Evolutionary conservation across 2,797 vertebrate species (phyloP).

Genomic region (Mareca penelope): DNA sequence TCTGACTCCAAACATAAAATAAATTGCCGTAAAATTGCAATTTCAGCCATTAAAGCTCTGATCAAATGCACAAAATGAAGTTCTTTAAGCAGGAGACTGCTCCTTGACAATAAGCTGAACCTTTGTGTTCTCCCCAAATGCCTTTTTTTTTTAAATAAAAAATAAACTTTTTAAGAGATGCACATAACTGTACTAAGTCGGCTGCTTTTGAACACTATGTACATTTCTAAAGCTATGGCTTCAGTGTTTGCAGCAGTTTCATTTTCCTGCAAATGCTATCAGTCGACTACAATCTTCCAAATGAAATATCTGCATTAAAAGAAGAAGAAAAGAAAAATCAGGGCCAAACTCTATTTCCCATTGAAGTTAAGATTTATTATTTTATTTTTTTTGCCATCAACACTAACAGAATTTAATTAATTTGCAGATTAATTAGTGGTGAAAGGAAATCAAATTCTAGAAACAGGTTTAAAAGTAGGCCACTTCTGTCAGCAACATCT

Average conservation of each 20-base stretch:
- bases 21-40: neutral
- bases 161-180: neutral
- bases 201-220: neutral
- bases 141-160: neutral
- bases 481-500: neutral
- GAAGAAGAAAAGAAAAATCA: no score
- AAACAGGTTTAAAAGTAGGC: neutral
- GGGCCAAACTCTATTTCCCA: neutral
- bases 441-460: neutral
- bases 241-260: neutral
- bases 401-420: neutral
- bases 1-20: neutral
- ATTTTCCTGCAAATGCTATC: neutral
- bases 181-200: neutral
- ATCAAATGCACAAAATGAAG: neutral
- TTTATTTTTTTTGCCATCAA: neutral
- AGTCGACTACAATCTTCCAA: neutral
- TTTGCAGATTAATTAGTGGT: neutral
- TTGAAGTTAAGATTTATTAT: neutral
- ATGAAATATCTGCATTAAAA: neutral
- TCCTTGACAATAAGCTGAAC: neutral
- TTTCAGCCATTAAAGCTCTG: neutral
- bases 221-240: neutral
- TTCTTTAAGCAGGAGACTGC: neutral
- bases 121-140: neutral